These are phyloP conservation scores for Agrotis segetum DNA, from an alignment of 2,888 invertebrate genomes.

Conservation along the genomic window DNA sequence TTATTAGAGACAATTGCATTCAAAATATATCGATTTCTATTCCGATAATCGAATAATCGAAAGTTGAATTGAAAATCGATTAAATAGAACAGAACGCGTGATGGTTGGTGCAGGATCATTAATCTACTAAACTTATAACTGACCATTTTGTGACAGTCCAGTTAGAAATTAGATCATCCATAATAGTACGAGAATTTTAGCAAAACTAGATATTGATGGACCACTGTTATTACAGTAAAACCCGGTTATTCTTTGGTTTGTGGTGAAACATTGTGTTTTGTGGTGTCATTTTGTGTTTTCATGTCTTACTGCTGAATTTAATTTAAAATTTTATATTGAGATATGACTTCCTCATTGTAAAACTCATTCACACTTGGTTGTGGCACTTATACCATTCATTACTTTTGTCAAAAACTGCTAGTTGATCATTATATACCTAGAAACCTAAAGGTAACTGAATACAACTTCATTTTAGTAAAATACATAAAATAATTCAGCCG, in stretches of 20 bases:
- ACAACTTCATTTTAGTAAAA: no score
- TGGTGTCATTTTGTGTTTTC: slow-evolving; percentile 37
- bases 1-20: not conserved
- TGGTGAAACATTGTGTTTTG: slow-evolving; percentile 25
- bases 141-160: slow-evolving; percentile 22
- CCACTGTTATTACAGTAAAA: not conserved
- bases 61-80: slow-evolving; percentile 47
- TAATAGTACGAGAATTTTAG: slow-evolving; percentile 8
- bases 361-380: not conserved
- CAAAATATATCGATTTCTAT: not conserved
- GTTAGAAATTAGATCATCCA: slow-evolving; percentile 15
- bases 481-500: no score
- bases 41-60: not conserved
- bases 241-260: slow-evolving; percentile 14
- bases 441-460: no score
- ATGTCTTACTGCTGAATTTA: slow-evolving; percentile 37
- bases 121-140: slow-evolving; percentile 52
- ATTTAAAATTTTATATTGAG: not conserved
- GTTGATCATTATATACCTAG: not conserved
- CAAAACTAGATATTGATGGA: slow-evolving; percentile 1
- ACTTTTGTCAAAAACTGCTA: not conserved
- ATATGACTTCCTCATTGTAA: not conserved
- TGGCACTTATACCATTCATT: not conserved
- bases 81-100: slow-evolving; percentile 34
- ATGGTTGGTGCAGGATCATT: slow-evolving; percentile 58